phyloP scores from a whole-genome alignment of 2,113 vertebrate genomes.

The Xiphophorus maculatus region DNA sequence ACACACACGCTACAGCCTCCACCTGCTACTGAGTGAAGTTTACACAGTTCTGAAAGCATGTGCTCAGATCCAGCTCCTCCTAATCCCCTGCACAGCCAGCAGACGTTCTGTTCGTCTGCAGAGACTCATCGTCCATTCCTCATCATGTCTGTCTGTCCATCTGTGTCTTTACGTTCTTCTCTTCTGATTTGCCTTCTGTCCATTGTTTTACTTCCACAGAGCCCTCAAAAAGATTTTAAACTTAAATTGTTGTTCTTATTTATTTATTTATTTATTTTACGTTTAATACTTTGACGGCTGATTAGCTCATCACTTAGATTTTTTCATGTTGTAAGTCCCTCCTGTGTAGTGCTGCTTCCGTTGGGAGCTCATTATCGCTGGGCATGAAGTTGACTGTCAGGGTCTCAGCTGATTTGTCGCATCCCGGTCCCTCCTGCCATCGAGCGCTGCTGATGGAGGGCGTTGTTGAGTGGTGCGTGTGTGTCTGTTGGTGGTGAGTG shows the following conservation, averaged over 20 bases:
- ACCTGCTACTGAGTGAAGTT: too few species aligned
- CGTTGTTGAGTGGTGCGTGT: slow-evolving; percentile 30
- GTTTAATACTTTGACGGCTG: slow-evolving; percentile 16
- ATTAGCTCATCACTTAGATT: slow-evolving; percentile 45
- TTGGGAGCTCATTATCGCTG: slow-evolving; percentile 77
- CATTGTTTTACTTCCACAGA: slow-evolving; percentile 4
- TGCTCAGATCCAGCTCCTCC: too few species aligned
- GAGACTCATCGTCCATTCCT: too few species aligned
- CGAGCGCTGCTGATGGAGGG: slow-evolving; percentile 53
- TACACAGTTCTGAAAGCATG: too few species aligned
- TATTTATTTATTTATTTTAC: not conserved
- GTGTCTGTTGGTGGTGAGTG: slow-evolving; percentile 19
- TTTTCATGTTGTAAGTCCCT: slow-evolving; percentile 30
- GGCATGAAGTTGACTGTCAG: slow-evolving; percentile 72
- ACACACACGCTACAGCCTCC: too few species aligned
- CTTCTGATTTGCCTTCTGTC: not conserved
- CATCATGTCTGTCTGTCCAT: too few species aligned
- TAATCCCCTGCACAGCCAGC: too few species aligned
- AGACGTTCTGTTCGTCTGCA: too few species aligned
- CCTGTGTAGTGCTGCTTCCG: slow-evolving; percentile 53
- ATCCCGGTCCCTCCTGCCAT: slow-evolving; percentile 54
- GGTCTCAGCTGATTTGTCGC: slow-evolving; percentile 72
- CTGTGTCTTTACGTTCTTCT: too few species aligned
- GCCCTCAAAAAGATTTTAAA: slow-evolving; percentile 8
- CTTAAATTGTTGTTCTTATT: not conserved